Conservation (phyloP, 1,140 invertebrate species). For the Drosophila mojavensis region DNA sequence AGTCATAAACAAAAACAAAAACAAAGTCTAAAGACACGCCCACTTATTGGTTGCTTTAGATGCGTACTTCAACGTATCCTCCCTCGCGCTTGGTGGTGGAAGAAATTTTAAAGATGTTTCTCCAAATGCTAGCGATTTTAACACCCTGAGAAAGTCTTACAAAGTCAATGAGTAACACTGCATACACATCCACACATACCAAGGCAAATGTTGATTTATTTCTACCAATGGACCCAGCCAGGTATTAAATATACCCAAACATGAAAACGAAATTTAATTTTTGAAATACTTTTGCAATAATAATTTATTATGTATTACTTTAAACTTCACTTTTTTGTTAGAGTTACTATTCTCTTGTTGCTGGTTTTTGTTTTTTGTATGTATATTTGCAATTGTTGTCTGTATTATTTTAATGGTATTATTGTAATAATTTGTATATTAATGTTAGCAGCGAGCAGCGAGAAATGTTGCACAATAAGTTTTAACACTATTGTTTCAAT, state of each 20-base stretch:
- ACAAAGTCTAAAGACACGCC: too few species aligned
- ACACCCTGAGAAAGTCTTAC: too few species aligned
- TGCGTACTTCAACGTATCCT: too few species aligned
- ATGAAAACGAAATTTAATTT: constrained; percentile 18
- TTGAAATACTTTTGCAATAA: constrained; percentile 72
- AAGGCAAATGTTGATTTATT: too few species aligned
- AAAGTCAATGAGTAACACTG: too few species aligned
- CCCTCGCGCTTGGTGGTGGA: too few species aligned
- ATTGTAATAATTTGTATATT: constrained; percentile 64
- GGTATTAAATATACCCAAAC: not conserved
- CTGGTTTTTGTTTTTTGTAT: constrained; percentile 9
- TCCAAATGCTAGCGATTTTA: too few species aligned
- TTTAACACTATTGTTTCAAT: constrained; percentile 37
- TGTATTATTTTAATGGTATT: constrained; percentile 69
- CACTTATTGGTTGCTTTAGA: too few species aligned
- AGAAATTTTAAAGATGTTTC: too few species aligned
- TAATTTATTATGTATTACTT: constrained; percentile 81
- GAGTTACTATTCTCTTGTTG: constrained; percentile 43
- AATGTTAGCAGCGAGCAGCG: constrained; percentile 55
- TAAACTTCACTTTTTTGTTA: constrained; percentile 74
- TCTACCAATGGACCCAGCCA: too few species aligned
- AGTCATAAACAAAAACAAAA: too few species aligned
- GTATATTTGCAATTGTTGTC: constrained; percentile 23
- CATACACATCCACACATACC: too few species aligned
- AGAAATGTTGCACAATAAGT: constrained; percentile 64